Base-by-base conservation (phyloP, 2,888 invertebrate species). In the Xylophagus ater region DNA sequence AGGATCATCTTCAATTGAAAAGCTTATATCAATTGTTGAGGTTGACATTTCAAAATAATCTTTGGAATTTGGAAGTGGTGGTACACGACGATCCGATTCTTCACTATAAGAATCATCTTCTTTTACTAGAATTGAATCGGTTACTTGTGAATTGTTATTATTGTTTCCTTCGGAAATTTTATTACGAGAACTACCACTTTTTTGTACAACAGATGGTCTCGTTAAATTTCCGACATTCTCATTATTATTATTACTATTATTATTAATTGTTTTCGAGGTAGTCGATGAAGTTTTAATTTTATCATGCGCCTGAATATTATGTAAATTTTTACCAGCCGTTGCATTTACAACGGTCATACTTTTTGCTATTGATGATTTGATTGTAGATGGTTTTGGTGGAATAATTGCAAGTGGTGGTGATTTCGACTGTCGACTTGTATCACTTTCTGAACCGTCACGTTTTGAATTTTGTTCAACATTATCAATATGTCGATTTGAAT, bases 311-410 rank as follows among this genome's bases (percentile, higher is more conserved):
- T 28, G 32, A n/a, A 26, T 33, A 26, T 50, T 51, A 2, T 55
- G 58, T 15, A 63, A 45, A 45, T 54, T 53, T 36, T 59, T 59
- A 1, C 52, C 59, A 1, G 57, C 56, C 4, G 59, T 59, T 2
- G 53, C 52, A 43, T 59, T 61, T 1, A 62, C 62, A 23, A 69
- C 55, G 45, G 59, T 54, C 37, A 67, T 57, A 56, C 69, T 66
- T 44, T 63, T 64, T 6, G 57, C 55, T 42, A 67, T 65, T 8
- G 66, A 59, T 13, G 55, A 56, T 42, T 61, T 65, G 3, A 67
- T 60, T 3, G 63, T 59, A 14, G 56, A 49, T 3, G 59, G 44
- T 41, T 63, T 62, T 1, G 67, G 67, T 21, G 66, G 60, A 9
- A 67, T 61, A 24, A 67, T 49, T 2, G 64, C 58, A 40, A 67